Conservation (phyloP, 2,113 vertebrate genomes). For the Ptyas mucosa region DNA sequence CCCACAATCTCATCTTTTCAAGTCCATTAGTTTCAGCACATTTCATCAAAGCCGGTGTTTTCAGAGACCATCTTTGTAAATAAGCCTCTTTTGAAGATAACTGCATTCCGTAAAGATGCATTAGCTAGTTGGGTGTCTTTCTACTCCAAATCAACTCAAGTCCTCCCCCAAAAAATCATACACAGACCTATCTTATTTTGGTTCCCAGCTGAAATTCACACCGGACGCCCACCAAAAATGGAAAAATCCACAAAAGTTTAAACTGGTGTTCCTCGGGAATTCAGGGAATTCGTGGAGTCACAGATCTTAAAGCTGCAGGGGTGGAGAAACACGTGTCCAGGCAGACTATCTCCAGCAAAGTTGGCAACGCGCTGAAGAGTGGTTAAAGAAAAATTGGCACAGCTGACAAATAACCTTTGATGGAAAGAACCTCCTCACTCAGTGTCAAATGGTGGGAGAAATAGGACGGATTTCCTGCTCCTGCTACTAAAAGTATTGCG, state of each 20-base stretch:
- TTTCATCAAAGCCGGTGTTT: neutral
- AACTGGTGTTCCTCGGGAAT: neutral
- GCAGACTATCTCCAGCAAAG: rapidly evolving
- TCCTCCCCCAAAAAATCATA: neutral
- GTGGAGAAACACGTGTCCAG: neutral
- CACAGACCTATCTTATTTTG: neutral
- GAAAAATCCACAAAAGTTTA: neutral
- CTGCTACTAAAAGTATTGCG: neutral
- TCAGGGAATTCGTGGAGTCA: neutral
- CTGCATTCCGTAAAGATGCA: neutral
- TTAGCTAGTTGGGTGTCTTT: neutral
- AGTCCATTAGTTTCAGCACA: neutral
- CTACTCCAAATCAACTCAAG: neutral
- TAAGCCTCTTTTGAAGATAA: neutral
- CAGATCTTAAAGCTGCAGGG: neutral
- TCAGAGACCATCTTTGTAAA: neutral
- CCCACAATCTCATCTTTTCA: neutral
- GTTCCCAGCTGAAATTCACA: neutral
- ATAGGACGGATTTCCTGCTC: neutral
- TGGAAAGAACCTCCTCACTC: neutral
- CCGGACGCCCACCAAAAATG: neutral
- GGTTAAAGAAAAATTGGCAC: neutral
- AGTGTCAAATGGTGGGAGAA: neutral
- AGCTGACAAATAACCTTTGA: neutral
- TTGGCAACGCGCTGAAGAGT: rapidly evolving